A percentile compares a stretch with the other conserved stretches of the same genome.
phyloP scores from a whole-genome alignment of 2,888 invertebrate genomes.

The Hydropsyche betteni region DNA sequence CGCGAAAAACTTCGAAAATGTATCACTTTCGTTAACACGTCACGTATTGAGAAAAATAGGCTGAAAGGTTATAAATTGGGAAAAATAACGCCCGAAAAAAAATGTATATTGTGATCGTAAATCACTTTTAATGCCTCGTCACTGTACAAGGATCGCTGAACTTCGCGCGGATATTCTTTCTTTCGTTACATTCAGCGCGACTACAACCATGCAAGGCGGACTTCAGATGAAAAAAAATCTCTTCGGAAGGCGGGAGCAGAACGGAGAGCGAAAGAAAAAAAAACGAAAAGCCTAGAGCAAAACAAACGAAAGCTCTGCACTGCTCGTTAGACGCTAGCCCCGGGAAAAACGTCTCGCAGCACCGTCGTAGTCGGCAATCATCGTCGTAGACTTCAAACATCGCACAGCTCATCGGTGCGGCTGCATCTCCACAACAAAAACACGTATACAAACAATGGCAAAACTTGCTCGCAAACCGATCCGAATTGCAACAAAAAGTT shows the following conservation, averaged over 20 bases:
- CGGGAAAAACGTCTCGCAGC: constrained; percentile 9
- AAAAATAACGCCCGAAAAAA: constrained; percentile 10
- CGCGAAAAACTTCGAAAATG: constrained; percentile 3
- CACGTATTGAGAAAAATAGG: constrained; percentile 17
- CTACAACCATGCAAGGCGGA: neutral
- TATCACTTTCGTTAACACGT: constrained; percentile 7
- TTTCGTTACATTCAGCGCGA: constrained; percentile 16
- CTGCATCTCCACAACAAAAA: too few species aligned
- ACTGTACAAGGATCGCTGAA: constrained; percentile 26
- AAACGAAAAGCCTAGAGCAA: constrained; percentile 1
- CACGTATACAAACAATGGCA: too few species aligned
- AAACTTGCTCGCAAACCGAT: too few species aligned
- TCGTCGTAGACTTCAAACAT: constrained; percentile 2
- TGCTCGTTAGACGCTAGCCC: constrained; percentile 37
- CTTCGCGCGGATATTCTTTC: constrained; percentile 15
- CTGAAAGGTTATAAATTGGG: constrained; percentile 23
- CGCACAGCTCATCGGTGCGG: too few species aligned
- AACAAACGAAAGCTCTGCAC: constrained; percentile 42
- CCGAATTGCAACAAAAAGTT: too few species aligned
- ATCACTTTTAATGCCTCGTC: constrained; percentile 49
- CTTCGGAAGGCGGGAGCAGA: constrained; percentile 14
- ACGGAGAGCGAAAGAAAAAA: constrained; percentile 38
- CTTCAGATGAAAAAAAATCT: constrained; percentile 20
- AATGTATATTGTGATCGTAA: constrained; percentile 41
- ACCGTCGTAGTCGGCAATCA: constrained; percentile 13